Evolutionary conservation across 2,113 vertebrate species (phyloP).

Genomic region (Neotoma lepida): DNA sequence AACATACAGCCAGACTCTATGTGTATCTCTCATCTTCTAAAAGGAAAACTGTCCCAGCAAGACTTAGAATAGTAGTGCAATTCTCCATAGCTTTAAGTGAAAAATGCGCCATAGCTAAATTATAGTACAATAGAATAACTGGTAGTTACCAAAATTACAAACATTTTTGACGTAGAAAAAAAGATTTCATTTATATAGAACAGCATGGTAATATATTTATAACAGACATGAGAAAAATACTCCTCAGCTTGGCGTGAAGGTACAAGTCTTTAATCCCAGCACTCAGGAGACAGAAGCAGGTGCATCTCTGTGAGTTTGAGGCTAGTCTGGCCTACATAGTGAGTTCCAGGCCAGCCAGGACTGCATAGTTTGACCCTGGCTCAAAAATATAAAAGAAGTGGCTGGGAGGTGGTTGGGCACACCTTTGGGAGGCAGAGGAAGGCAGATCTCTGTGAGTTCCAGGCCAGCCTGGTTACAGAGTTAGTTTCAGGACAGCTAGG

Average conservation of each 20-base stretch:
- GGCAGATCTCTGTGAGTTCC: not conserved
- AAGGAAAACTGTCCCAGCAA: slow-evolving; percentile 34
- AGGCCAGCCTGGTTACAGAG: not conserved
- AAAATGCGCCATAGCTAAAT: slow-evolving; percentile 39
- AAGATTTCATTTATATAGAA: slow-evolving; percentile 46
- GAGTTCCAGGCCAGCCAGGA: not conserved
- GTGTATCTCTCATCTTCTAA: slow-evolving; percentile 34
- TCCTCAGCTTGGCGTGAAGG: not conserved
- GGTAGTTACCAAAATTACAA: slow-evolving; percentile 51
- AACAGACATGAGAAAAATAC: slow-evolving; percentile 4
- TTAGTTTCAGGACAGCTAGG: not conserved
- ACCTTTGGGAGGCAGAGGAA: not conserved
- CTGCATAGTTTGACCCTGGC: not conserved
- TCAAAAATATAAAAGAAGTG: not conserved
- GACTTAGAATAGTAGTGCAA: slow-evolving; percentile 18
- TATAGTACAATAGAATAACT: slow-evolving; percentile 27
- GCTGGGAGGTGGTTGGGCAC: not conserved
- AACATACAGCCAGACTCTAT: not conserved
- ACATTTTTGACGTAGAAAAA: slow-evolving; percentile 49
- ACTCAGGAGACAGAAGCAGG: not conserved
- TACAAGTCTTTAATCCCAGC: not conserved
- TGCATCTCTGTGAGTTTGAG: not conserved
- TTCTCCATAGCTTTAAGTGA: slow-evolving; percentile 3
- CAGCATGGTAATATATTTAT: not conserved
- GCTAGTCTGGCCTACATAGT: not conserved